Conservation (phyloP, 1,140 invertebrate species). For the Drosophila busckii region DNA sequence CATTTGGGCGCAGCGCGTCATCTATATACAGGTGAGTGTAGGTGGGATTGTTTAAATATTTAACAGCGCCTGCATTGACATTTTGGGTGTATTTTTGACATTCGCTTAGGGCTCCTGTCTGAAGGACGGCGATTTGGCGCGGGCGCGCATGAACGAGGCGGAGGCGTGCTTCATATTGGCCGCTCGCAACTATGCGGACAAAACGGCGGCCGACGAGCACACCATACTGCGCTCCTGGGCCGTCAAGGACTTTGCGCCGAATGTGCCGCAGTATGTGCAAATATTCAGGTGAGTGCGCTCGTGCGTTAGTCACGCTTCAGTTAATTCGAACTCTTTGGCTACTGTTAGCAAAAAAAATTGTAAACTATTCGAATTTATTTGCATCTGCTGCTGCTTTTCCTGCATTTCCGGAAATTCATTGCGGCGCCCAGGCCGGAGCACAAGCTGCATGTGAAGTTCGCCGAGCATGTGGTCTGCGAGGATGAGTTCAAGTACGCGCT, state of each 20-base stretch:
- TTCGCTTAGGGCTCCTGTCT: conserved; percentile 88
- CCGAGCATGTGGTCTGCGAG: conserved; percentile 98
- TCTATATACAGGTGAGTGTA: conserved; percentile 94
- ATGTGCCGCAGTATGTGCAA: conserved; percentile 98
- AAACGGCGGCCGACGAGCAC: conserved; percentile 97
- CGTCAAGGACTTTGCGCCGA: conserved; percentile 97
- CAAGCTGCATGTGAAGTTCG: conserved; percentile 98
- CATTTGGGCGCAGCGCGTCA: conserved; percentile 98
- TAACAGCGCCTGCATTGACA: conserved; percentile 1
- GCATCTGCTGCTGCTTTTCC: conserved; percentile 33
- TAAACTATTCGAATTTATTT: too few species aligned
- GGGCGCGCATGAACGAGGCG: conserved; percentile 97
- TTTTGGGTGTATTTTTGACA: background rate
- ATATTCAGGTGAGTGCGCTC: conserved; percentile 85
- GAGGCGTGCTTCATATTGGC: conserved; percentile 97
- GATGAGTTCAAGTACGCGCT: conserved; percentile 98
- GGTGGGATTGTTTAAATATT: conserved; percentile 9
- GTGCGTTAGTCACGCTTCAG: conserved; percentile 4
- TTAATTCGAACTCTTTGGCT: conserved; percentile 39
- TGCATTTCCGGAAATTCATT: conserved; percentile 51
- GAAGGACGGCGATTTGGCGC: conserved; percentile 95
- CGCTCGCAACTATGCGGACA: conserved; percentile 97
- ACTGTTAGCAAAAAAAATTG: conserved; percentile 29
- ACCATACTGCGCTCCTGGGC: conserved; percentile 98
- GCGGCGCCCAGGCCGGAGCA: conserved; percentile 91